Evolutionary conservation across 2,888 invertebrate species (phyloP), one percentile per base, ranked within the genome.

Genomic region (Euplagia quadripunctaria): DNA sequence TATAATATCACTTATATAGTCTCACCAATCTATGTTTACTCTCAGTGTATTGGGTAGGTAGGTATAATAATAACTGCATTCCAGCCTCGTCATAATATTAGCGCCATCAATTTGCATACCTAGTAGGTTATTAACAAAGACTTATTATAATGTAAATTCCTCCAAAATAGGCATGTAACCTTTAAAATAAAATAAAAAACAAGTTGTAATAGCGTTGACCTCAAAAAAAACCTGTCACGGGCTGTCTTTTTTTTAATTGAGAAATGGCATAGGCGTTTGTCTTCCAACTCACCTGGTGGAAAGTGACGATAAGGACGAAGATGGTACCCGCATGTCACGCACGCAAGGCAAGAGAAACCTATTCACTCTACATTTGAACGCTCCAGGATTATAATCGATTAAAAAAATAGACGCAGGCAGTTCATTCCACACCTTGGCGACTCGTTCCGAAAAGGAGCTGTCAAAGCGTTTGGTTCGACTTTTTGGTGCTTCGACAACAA

Each of bases 51-150:
- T 52, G 31, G 43, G 55, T 55, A 11, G 31, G 41, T 79, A 74
- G 71, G 68, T 78, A 80, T 76, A 71, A 61, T 61, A 55, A 72
- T 76, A 83, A 82, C 83, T 85, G 84, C 85, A 85, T 84, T 85
- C 85, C 80, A 72, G 31, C 8, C 68, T 74, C 75, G 73, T 81
- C 82, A 78, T 75, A 79, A 81, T 81, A 84, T 83, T 85, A 81
- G 84, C 84, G 85, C 84, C 84, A 66, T 69, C 69, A 72, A 83
- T 85, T 84, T 81, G 75, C 81, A 80, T 79, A 31, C 31, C 31
- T 31, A 78, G 72, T 49, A 77, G 42, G 42, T 65, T 46, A 85
- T 79, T 84, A 82, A 74, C 73, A 66, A 69, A 58, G 69, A 81
- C 79, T 79, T 81, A 76, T 79, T 79, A 80, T 65, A 77, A 79